Conservation (phyloP, 1,140 invertebrate species). For the Macrocentrus cingulum region DNA sequence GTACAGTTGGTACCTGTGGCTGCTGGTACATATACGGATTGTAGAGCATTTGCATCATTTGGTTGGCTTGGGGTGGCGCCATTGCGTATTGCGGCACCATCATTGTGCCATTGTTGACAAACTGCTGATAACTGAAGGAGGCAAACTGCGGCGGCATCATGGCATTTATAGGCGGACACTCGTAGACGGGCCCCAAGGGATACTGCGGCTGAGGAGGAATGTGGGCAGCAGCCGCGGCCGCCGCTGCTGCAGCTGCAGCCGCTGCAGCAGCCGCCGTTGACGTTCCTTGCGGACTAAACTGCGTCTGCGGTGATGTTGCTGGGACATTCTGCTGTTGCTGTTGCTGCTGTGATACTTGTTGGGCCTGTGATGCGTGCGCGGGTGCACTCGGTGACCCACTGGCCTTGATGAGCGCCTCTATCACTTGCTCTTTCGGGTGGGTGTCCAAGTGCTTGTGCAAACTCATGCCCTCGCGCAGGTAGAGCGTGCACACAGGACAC, state of each 20-base stretch:
- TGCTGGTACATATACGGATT: constrained; percentile 62
- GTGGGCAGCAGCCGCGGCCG: constrained; percentile 29
- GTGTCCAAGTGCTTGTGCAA: constrained; percentile 77
- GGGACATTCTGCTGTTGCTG: constrained; percentile 25
- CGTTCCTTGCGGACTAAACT: not conserved
- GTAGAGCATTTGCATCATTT: constrained; percentile 62
- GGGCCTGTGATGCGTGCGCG: constrained; percentile 21
- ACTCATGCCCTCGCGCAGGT: constrained; percentile 77
- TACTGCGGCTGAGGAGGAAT: constrained; percentile 43
- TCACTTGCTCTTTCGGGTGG: constrained; percentile 84
- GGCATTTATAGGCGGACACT: constrained; percentile 51
- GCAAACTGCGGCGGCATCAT: constrained; percentile 56
- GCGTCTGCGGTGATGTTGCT: not conserved
- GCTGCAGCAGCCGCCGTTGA: constrained; percentile 6
- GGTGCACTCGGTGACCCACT: constrained; percentile 32
- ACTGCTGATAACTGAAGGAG: constrained; percentile 64
- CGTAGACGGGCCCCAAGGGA: constrained; percentile 51
- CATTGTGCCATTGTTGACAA: constrained; percentile 62
- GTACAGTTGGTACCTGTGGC: constrained; percentile 60
- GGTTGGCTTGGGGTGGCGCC: constrained; percentile 57
- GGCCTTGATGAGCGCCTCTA: constrained; percentile 71
- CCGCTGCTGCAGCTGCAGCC: constrained; percentile 18
- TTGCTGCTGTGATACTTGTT: constrained; percentile 32
- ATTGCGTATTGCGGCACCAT: constrained; percentile 62
- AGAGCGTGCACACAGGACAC: constrained; percentile 82